phyloP scores from a whole-genome alignment of 92 coral and sea anemone species.

The Parazoanthus darwini region DNA sequence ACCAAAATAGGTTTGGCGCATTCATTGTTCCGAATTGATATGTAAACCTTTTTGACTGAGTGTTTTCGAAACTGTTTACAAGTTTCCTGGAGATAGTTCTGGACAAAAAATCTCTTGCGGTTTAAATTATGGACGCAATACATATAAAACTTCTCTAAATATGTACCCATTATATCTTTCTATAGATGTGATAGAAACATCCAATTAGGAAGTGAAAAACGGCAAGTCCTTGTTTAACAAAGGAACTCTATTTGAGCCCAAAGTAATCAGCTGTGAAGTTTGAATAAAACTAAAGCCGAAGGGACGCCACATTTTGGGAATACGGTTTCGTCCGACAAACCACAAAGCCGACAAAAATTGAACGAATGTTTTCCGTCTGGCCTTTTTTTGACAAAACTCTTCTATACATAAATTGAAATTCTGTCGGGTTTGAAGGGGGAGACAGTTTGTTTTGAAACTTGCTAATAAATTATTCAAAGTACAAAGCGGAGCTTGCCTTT shows the following conservation, averaged over 20 bases:
- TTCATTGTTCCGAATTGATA: not conserved
- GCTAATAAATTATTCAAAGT: constrained; percentile 36
- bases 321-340: not conserved
- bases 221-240: constrained; percentile 34
- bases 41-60: not conserved
- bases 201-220: constrained; percentile 37
- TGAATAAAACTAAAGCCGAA: constrained; percentile 8
- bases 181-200: constrained; percentile 28
- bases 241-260: constrained; percentile 32
- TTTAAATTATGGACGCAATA: not conserved
- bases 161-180: constrained; percentile 3
- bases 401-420: not conserved
- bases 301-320: not conserved
- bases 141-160: constrained; percentile 10
- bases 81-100: not conserved
- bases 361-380: constrained; percentile 20
- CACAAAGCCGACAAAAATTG: not conserved
- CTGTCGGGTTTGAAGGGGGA: constrained; percentile 1
- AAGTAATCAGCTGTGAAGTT: constrained; percentile 40
- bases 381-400: constrained; percentile 6
- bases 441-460: constrained; percentile 22
- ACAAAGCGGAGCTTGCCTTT: constrained; percentile 42
- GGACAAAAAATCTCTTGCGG: not conserved
- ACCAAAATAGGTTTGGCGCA: not conserved
- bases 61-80: constrained; percentile 6